Conservation (phyloP, 2,888 invertebrate genomes). For the Oscheius onirici region DNA sequence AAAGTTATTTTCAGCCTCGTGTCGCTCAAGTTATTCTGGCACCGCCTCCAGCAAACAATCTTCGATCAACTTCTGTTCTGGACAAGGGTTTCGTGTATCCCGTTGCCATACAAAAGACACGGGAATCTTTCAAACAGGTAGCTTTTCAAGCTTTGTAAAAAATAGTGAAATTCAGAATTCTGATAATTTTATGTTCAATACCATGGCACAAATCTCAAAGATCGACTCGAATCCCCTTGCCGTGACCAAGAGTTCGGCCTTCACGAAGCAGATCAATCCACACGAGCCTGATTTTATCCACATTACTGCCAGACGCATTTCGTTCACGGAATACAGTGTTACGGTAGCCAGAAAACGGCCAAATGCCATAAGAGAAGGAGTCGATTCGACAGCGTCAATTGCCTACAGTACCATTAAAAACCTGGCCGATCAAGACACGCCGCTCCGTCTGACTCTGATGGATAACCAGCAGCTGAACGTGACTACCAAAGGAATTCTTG, state of each 20-base stretch:
- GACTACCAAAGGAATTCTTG: conserved; percentile 3
- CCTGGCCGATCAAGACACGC: conserved; percentile 7
- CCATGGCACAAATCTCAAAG: conserved; percentile 7
- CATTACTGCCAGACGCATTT: conserved; percentile 45
- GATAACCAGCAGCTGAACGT: conserved; percentile 32
- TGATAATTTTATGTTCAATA: background rate
- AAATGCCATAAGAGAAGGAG: conserved; percentile 39
- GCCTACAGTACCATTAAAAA: background rate
- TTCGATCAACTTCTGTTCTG: background rate
- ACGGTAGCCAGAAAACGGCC: conserved; percentile 35
- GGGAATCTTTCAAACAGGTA: background rate
- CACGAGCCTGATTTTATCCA: conserved; percentile 22
- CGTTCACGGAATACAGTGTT: conserved; percentile 35
- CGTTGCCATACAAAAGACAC: background rate
- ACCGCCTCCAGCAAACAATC: background rate
- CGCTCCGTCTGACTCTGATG: conserved; percentile 18
- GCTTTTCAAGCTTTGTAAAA: background rate
- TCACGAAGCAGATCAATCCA: conserved; percentile 24
- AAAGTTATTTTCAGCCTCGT: background rate
- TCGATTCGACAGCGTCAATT: conserved; percentile 27
- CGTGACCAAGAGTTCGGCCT: conserved; percentile 38
- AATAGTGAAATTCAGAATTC: background rate
- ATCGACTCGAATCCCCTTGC: conserved; percentile 31
- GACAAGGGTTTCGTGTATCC: conserved; percentile 17
- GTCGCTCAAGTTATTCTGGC: background rate